Evolutionary conservation across 2,113 vertebrate species (phyloP), one percentile per base, ranked within the genome.

Genomic region (Noctilio leporinus): DNA sequence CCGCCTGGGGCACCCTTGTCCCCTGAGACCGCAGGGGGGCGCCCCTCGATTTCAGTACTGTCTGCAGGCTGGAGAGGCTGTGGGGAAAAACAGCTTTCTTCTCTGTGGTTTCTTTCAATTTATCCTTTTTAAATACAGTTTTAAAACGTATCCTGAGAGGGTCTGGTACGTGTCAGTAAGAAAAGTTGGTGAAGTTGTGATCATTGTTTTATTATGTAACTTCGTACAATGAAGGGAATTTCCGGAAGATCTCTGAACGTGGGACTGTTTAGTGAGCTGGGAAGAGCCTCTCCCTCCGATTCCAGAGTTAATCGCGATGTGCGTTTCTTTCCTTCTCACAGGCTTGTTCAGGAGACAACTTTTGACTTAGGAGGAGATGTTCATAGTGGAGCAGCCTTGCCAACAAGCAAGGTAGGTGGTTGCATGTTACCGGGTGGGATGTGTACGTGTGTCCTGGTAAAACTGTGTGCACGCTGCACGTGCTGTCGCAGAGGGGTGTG

Each of bases 361-460:
- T 99, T 99, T 97, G 99, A 99, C 96, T 98, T 99, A 88, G 99
- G 99, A 96, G 99, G 99, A 95, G 99, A 99, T 94, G 92, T 99
- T 97, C 99, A 99, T 97, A 99, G 99, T 92, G 98, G 98, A 96
- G 96, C 98, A 38, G 98, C 98, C 3, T 96, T 99, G 49, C 98
- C 99, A 17, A 98, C 98, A 82, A 99, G 99, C 99, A 99, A 99
- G 99, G 99, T 99, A 98, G 35, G 95, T 81, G 7, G 0, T 8
- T 10, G 10, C 1, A 0, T 8, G 0, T 26, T 24, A 10, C 33
- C n/a, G 51, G 33, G 10, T 8, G 12, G 45, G 22, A 30, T 22
- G 5, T 24, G 11, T 15, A 2, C 43, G 19, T 20, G 20, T 4
- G 7, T 0, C 0, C 33, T 5, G 1, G 0, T 6, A 2, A 16